These are phyloP conservation scores for Tachycineta bicolor DNA, from an alignment of 2,113 vertebrate species.

Conservation along the genomic window DNA sequence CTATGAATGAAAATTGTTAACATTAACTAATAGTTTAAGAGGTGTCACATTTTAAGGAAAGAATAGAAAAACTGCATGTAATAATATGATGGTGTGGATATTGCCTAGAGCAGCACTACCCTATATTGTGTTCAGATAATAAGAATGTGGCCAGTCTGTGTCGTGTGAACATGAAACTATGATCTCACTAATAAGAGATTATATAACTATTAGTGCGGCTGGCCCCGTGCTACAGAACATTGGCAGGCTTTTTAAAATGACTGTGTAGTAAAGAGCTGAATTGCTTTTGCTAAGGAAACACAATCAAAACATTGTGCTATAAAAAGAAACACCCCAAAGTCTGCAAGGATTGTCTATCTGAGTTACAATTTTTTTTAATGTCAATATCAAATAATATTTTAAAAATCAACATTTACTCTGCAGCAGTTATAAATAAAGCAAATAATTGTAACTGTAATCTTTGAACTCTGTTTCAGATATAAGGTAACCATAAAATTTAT, in stretches of 20 bases:
- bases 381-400: not conserved
- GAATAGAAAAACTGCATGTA: not conserved
- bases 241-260: not conserved
- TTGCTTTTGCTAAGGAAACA: slow-evolving; percentile 49
- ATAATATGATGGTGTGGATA: not conserved
- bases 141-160: not conserved
- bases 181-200: not conserved
- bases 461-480: not conserved
- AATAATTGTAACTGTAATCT: not conserved
- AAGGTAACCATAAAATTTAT: not conserved
- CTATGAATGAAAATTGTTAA: not conserved
- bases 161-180: not conserved
- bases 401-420: not conserved
- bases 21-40: not conserved
- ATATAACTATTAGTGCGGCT: not conserved
- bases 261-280: not conserved
- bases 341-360: not conserved
- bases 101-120: not conserved
- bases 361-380: not conserved
- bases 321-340: not conserved
- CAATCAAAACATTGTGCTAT: slow-evolving; percentile 30
- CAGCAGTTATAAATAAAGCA: not conserved
- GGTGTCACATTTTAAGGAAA: not conserved
- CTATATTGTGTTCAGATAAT: not conserved
- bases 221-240: not conserved